Evolutionary conservation across 2,113 vertebrate genomes (phyloP).

Genomic region (Synchiropus splendidus): DNA sequence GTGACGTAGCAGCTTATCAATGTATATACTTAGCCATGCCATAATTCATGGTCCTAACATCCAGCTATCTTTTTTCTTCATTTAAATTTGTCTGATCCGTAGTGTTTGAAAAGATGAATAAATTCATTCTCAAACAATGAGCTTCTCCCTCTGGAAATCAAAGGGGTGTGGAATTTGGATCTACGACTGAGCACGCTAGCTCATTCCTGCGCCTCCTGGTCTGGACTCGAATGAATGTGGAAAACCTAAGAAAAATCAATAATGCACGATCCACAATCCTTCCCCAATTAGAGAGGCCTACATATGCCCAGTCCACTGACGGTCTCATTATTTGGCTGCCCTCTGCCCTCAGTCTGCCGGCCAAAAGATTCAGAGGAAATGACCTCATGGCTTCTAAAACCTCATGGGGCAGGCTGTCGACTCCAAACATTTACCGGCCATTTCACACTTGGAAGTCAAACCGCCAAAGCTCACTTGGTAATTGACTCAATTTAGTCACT

Average conservation of each 20-base stretch:
- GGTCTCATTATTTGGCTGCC: conserved; percentile 31
- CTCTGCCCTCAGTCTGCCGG: conserved; percentile 5
- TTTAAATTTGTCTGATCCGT: background rate
- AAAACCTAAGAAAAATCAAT: conserved; percentile 43
- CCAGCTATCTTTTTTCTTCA: too few relatives aligned
- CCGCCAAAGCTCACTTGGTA: too few relatives aligned
- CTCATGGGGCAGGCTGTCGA: conserved; percentile 1
- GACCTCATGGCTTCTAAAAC: background rate
- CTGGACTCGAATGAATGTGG: conserved; percentile 8
- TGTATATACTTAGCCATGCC: too few relatives aligned
- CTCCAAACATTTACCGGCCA: too few relatives aligned
- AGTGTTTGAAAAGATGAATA: background rate
- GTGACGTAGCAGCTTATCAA: too few relatives aligned
- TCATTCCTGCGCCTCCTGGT: background rate
- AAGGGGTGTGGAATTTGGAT: too few relatives aligned
- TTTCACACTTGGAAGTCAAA: too few relatives aligned
- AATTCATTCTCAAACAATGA: too few relatives aligned
- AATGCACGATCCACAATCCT: conserved; percentile 24
- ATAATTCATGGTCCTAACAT: too few relatives aligned
- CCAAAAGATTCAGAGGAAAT: conserved; percentile 9
- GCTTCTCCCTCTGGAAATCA: too few relatives aligned
- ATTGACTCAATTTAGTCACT: too few relatives aligned
- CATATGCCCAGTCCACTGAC: conserved; percentile 10
- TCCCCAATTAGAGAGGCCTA: conserved; percentile 30
- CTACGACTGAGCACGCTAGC: too few relatives aligned